Conservation (phyloP, 2,113 vertebrate genomes). For the Colaptes auratus region DNA sequence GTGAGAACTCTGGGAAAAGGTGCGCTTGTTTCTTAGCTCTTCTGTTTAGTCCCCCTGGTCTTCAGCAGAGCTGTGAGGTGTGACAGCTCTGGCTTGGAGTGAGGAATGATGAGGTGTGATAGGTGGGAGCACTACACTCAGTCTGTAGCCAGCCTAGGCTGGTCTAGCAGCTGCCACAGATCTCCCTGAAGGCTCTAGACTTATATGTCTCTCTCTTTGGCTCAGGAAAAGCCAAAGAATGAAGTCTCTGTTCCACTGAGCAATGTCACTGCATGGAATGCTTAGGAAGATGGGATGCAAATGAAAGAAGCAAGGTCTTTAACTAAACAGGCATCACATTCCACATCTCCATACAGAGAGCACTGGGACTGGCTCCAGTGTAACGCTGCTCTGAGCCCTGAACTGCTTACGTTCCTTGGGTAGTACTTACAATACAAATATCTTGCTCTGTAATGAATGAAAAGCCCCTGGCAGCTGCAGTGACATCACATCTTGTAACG, state of each 20-base stretch:
- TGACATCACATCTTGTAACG: background rate
- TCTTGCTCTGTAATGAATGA: background rate
- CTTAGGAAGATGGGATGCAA: background rate
- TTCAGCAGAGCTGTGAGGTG: background rate
- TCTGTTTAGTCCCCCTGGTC: background rate
- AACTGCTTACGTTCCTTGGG: background rate
- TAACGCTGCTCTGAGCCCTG: background rate
- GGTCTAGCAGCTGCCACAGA: background rate
- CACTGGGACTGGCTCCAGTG: background rate
- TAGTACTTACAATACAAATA: rapidly evolving
- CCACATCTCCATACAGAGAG: background rate
- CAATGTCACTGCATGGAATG: background rate
- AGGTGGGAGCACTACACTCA: background rate
- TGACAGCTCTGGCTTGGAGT: background rate
- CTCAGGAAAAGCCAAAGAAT: background rate
- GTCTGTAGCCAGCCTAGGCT: background rate
- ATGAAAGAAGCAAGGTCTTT: background rate
- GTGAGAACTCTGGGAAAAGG: background rate
- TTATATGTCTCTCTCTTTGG: background rate
- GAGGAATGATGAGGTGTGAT: background rate
- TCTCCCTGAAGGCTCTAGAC: background rate
- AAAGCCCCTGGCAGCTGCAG: background rate
- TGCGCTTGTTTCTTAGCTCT: background rate
- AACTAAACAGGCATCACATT: background rate
- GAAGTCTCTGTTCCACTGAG: background rate